A percentile compares a stretch with the other conserved stretches of the same genome.
phyloP scores from a whole-genome alignment of 1,140 invertebrate genomes.

The Cotesia vestalis region DNA sequence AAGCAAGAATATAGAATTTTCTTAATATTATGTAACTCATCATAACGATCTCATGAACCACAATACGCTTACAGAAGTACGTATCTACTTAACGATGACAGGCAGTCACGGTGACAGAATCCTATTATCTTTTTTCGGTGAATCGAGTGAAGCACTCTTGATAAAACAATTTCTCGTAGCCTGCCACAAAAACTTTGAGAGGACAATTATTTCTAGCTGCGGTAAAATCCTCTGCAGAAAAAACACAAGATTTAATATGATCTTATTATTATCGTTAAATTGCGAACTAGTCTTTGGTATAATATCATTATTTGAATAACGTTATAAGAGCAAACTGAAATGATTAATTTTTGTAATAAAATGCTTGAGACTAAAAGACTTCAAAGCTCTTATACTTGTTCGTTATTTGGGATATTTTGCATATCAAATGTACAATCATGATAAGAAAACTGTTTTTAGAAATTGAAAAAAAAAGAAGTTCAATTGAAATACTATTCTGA shows the following conservation, averaged over 20 bases:
- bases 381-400: too few relatives aligned
- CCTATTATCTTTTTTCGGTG: neutral
- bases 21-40: neutral
- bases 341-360: neutral
- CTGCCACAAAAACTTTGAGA: neutral
- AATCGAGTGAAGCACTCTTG: neutral
- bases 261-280: conserved; percentile 37
- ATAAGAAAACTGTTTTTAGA: too few relatives aligned
- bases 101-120: neutral
- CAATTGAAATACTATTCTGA: too few relatives aligned
- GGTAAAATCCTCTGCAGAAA: neutral
- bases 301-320: neutral
- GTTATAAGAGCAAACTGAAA: neutral
- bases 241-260: conserved; percentile 45
- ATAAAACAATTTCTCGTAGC: neutral
- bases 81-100: neutral
- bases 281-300: neutral
- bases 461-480: too few relatives aligned
- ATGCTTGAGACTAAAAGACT: too few relatives aligned
- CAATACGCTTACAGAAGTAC: neutral
- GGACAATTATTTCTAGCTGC: neutral
- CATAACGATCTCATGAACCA: neutral
- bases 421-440: too few relatives aligned
- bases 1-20: neutral
- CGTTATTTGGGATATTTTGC: too few relatives aligned